These are phyloP conservation scores for Coregonus suidteri DNA, from an alignment of 2,797 vertebrate genomes.

Conservation along the genomic window DNA sequence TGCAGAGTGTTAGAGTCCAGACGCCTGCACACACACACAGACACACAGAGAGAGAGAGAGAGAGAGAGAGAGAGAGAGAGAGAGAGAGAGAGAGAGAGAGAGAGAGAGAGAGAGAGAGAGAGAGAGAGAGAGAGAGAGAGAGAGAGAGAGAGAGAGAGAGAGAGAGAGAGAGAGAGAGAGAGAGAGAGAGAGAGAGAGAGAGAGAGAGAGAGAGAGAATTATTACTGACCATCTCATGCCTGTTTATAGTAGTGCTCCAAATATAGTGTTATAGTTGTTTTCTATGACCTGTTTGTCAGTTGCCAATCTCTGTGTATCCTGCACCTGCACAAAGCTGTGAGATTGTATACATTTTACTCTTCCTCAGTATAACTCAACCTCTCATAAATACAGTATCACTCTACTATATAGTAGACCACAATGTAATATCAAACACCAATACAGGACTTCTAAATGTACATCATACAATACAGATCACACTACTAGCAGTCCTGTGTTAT, in stretches of 20 bases:
- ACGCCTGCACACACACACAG: constrained; percentile 72
- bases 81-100: too few species aligned
- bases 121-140: constrained; percentile 15
- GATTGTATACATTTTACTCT: background rate
- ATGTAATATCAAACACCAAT: background rate
- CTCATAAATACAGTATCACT: too few species aligned
- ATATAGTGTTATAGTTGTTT: background rate
- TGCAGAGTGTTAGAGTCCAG: constrained; percentile 93
- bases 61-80: too few species aligned
- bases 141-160: background rate
- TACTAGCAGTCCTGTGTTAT: background rate
- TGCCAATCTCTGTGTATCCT: background rate
- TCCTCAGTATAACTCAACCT: background rate
- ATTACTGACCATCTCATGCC: too few species aligned
- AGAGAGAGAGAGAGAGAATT: too few species aligned
- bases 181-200: too few species aligned
- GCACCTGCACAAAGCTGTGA: background rate
- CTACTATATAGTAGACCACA: background rate
- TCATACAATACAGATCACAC: background rate
- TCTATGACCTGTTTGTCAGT: background rate
- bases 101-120: background rate
- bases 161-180: too few species aligned
- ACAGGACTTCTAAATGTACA: background rate
- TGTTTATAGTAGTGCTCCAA: background rate
- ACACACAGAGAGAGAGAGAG: too few species aligned